A percentile compares a stretch with the other conserved stretches of the same genome.
phyloP scores from a whole-genome alignment of 2,113 vertebrate species.

The Platysternon megacephalum region DNA sequence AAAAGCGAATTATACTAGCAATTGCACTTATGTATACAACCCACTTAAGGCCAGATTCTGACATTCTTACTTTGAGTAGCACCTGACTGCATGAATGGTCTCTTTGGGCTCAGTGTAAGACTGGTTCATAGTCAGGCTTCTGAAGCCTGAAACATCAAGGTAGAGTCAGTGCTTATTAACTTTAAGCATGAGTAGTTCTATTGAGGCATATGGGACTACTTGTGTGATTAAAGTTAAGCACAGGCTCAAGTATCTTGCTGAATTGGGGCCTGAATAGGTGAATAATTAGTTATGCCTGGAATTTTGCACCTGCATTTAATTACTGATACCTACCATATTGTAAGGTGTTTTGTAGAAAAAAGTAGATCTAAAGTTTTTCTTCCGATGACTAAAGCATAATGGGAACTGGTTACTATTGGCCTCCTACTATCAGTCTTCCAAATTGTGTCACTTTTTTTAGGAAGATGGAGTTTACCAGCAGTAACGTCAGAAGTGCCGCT shows the following conservation, averaged over 20 bases:
- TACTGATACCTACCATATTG: background rate
- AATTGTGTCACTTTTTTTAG: background rate
- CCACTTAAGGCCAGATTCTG: background rate
- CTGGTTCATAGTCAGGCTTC: background rate
- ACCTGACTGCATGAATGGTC: background rate
- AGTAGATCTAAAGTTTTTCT: background rate
- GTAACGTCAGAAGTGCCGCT: background rate
- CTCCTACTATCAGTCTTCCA: background rate
- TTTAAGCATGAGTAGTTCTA: background rate
- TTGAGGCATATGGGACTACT: background rate
- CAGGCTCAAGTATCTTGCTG: background rate
- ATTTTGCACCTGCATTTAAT: background rate
- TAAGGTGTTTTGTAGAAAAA: background rate
- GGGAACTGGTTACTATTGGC: background rate
- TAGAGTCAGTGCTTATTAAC: background rate
- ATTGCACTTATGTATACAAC: background rate
- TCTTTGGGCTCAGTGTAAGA: background rate
- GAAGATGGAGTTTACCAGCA: background rate
- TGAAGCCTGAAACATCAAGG: background rate
- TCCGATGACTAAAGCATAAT: background rate
- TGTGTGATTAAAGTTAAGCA: accelerated
- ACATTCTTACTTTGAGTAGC: background rate
- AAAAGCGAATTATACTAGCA: background rate
- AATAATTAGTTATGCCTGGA: background rate
- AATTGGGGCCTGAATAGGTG: background rate